Base-by-base conservation (phyloP, 2,888 invertebrate genomes). In the Tetragnatha montana region DNA sequence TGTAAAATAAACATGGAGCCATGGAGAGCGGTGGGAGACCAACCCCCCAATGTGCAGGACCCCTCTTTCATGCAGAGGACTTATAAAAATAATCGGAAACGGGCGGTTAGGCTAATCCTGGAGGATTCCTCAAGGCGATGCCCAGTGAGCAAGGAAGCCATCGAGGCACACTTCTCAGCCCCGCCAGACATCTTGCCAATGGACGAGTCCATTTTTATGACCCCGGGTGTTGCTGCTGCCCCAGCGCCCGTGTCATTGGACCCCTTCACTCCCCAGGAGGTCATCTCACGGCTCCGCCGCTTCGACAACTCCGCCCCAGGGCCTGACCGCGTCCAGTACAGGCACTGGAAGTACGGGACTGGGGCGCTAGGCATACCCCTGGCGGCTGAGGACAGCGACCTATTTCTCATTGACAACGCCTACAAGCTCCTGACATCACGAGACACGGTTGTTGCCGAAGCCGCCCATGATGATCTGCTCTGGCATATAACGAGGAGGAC, bases 221-320 rank as follows among this genome's bases (percentile, higher is more conserved):
- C 14, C 10, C 1, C 35, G 4, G 35, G 35, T 0, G 8, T 22
- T 0, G 35, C 0, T 0, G 8, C 47, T 2, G 14, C 14, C 47
- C 75, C 21, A 0, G 35, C 35, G 6, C 14, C 10, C 0, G 47
- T 75, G 2, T 17, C 22, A 12, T 0, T 22, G 22, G 3, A 8
- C 47, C 35, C 75, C 0, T 75, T 75, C 47, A 14, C 75, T 8
- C 75, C 75, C 0, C 1, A 2, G 3, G 75, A 75, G 8, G 47
- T 75, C 4, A 2, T 1, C 7, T 2, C 2, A 2, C 21, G 75
- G 7, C 35, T 75, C 0, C 3, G 3, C 0, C 51, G 50, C 4
- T 79, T 21, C 19, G 60, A 79, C 2, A 79, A 79, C 79, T 35
- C 79, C 0, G 79, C 79, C 4, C 21, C 51, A 1, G 79, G 79